phyloP scores from a whole-genome alignment of 2,113 vertebrate genomes.

The Heptranchias perlo region DNA sequence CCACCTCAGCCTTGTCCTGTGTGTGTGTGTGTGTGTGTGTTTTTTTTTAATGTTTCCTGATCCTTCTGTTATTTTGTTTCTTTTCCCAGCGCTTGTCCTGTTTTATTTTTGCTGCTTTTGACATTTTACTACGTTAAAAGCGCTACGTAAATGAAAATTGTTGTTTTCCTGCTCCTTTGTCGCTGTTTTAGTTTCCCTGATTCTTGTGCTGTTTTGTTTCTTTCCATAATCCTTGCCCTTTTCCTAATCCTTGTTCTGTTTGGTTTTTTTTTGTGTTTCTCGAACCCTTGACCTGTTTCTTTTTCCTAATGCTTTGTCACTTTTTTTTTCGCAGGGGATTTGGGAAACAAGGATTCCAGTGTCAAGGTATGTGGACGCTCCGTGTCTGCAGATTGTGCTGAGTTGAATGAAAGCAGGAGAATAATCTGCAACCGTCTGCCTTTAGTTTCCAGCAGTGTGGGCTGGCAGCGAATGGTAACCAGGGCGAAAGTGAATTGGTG shows the following conservation, averaged over 20 bases:
- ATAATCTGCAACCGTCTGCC: too few species aligned
- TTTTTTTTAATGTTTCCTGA: too few species aligned
- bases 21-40: too few species aligned
- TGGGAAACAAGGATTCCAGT: slow-evolving; percentile 23
- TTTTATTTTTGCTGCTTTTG: too few species aligned
- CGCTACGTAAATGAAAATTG: too few species aligned
- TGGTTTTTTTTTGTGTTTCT: not conserved
- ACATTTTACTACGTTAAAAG: too few species aligned
- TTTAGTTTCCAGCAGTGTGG: too few species aligned
- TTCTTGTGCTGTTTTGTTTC: not conserved
- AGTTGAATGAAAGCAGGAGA: not conserved
- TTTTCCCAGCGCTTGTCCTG: too few species aligned
- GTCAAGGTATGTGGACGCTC: not conserved
- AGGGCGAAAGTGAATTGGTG: not conserved
- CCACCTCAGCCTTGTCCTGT: not conserved
- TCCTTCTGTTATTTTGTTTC: not conserved
- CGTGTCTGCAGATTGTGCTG: not conserved
- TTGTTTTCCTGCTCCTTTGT: too few species aligned
- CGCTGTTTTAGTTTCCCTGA: too few species aligned
- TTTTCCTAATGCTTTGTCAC: not conserved
- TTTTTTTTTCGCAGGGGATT: not conserved
- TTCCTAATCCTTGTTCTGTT: not conserved
- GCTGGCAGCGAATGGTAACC: not conserved
- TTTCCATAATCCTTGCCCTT: too few species aligned
- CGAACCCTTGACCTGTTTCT: not conserved